Conservation (phyloP, 2,888 invertebrate species). For the Panopea generosa region DNA sequence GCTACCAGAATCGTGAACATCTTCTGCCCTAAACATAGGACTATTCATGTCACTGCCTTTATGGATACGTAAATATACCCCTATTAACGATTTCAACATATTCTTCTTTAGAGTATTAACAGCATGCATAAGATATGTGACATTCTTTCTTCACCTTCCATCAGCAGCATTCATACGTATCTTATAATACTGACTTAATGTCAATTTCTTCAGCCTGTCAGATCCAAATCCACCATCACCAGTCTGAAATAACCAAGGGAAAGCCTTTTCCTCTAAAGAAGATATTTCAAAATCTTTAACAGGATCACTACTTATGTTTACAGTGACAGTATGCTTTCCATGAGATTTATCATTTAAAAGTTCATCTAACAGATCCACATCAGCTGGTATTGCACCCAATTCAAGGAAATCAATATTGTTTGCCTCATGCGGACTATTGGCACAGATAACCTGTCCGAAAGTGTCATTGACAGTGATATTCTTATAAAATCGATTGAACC, state of each 20-base stretch:
- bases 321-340: not conserved
- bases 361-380: no score
- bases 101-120: slow-evolving; percentile 34
- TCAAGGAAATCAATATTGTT: no score
- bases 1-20: slow-evolving; percentile 4
- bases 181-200: slow-evolving; percentile 33
- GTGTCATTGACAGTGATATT: no score
- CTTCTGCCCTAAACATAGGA: slow-evolving; percentile 7
- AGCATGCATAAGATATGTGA: slow-evolving; percentile 41
- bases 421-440: no score
- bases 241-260: slow-evolving; percentile 55
- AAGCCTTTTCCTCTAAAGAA: slow-evolving; percentile 47
- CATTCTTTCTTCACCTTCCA: slow-evolving; percentile 31
- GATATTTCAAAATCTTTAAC: slow-evolving; percentile 32
- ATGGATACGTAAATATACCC: slow-evolving; percentile 36
- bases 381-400: no score
- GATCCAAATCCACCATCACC: slow-evolving; percentile 28
- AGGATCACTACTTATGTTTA: not conserved
- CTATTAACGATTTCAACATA: slow-evolving; percentile 24
- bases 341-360: no score
- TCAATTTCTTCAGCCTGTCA: slow-evolving; percentile 16
- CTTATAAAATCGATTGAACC: no score
- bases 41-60: not conserved
- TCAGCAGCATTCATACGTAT: slow-evolving; percentile 29
- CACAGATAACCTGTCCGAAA: no score